These are phyloP conservation scores for Drosophila jambulina DNA, from an alignment of 1,140 invertebrate species.

Conservation along the genomic window DNA sequence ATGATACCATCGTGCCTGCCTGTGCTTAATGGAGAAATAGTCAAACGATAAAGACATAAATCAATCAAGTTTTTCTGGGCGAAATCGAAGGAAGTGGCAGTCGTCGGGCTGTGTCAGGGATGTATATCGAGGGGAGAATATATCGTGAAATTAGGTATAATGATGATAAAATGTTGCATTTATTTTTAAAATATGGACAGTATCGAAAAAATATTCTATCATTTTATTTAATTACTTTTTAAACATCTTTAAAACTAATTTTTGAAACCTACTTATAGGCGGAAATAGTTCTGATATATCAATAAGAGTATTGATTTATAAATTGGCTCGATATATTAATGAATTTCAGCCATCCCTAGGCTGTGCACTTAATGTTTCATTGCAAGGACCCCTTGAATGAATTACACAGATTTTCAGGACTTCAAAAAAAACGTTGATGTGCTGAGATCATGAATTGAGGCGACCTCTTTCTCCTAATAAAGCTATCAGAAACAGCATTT, in stretches of 20 bases:
- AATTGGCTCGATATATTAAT: background rate
- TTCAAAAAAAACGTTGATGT: slow-evolving; percentile 20
- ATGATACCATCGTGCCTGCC: slow-evolving; percentile 55
- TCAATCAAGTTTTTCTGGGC: slow-evolving; percentile 42
- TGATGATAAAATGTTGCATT: too few species aligned
- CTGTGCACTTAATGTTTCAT: slow-evolving; percentile 9
- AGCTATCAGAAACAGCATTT: slow-evolving; percentile 4
- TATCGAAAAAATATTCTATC: too few species aligned
- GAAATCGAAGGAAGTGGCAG: slow-evolving; percentile 10
- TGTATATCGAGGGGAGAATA: background rate
- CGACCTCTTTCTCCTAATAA: background rate
- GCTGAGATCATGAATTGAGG: slow-evolving; percentile 18
- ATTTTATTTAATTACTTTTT: too few species aligned
- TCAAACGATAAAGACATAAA: slow-evolving; percentile 61
- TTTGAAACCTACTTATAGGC: background rate
- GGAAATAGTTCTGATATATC: background rate
- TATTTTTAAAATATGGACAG: too few species aligned
- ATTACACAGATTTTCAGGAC: slow-evolving; percentile 5
- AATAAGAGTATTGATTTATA: background rate
- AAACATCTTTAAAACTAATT: too few species aligned
- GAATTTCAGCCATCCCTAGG: background rate
- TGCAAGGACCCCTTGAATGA: slow-evolving; percentile 16
- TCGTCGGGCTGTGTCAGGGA: background rate
- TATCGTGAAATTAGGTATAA: background rate
- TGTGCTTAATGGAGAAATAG: slow-evolving; percentile 56